These are phyloP conservation scores for Drosophila teissieri DNA, from an alignment of 1,140 invertebrate genomes.

Conservation along the genomic window DNA sequence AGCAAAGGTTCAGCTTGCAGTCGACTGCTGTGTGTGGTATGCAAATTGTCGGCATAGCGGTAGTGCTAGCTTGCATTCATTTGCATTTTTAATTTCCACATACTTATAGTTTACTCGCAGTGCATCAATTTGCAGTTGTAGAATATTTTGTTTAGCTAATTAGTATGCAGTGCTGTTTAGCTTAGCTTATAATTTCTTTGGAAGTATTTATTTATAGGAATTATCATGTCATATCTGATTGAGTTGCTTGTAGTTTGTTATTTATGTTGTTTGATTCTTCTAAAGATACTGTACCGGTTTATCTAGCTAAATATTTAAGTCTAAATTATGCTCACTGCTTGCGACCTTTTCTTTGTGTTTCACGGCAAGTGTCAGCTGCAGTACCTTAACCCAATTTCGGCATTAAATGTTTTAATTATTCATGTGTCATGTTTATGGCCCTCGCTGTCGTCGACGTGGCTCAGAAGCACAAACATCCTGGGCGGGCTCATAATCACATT, in stretches of 20 bases:
- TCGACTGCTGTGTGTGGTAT: conserved; percentile 6
- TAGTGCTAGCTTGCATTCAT: conserved; percentile 17
- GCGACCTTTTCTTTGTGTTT: conserved; percentile 14
- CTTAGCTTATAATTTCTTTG: too few relatives aligned
- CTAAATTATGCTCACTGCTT: neutral
- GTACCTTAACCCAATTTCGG: conserved; percentile 60
- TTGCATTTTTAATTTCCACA: conserved; percentile 47
- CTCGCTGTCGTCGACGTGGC: conserved; percentile 52
- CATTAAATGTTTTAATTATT: conserved; percentile 71
- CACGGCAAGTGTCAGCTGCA: conserved; percentile 31
- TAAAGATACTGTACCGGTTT: too few relatives aligned
- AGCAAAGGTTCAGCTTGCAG: conserved; percentile 6
- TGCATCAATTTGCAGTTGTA: conserved; percentile 27
- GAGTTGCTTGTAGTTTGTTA: neutral
- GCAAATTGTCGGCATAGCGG: conserved; percentile 34
- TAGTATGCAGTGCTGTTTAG: too few relatives aligned
- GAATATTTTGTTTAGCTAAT: conserved; percentile 21
- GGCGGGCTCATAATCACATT: conserved; percentile 65
- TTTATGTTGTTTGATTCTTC: neutral
- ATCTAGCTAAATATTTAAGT: neutral
- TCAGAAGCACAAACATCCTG: conserved; percentile 38
- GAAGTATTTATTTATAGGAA: conserved; percentile 5
- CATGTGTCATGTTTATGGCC: conserved; percentile 59
- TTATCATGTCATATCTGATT: neutral
- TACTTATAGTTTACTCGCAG: neutral